phyloP scores from a whole-genome alignment of 2,888 invertebrate genomes.

The Malthinus flaveolus region DNA sequence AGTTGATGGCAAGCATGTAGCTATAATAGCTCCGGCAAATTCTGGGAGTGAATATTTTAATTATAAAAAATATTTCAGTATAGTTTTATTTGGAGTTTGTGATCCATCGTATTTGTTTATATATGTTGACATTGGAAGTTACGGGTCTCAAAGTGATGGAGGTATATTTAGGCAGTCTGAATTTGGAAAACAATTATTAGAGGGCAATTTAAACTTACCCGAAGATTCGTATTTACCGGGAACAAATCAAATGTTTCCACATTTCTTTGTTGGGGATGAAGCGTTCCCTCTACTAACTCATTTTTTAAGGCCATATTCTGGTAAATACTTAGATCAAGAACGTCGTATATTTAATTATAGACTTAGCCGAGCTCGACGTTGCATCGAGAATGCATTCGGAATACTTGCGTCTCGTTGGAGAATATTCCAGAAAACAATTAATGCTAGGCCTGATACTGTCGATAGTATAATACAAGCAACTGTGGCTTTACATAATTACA shows the following conservation, averaged over 20 bases:
- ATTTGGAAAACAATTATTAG: conserved; percentile 27
- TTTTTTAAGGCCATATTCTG: conserved; percentile 32
- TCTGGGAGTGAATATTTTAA: conserved; percentile 41
- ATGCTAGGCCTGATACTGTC: neutral
- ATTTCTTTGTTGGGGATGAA: conserved; percentile 41
- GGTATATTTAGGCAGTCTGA: conserved; percentile 34
- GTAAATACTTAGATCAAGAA: conserved; percentile 25
- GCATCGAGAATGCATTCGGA: neutral
- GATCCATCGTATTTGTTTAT: conserved; percentile 42
- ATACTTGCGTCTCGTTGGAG: neutral
- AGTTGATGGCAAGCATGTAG: conserved; percentile 42
- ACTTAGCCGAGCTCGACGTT: neutral
- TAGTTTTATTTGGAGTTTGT: conserved; percentile 35
- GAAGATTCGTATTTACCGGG: conserved; percentile 33
- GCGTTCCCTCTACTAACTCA: conserved; percentile 36
- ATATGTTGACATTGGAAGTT: conserved; percentile 41
- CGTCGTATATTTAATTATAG: neutral
- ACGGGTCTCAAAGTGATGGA: conserved; percentile 43
- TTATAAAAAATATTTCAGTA: conserved; percentile 37
- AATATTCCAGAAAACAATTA: neutral
- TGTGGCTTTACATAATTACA: neutral
- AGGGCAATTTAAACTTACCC: conserved; percentile 33
- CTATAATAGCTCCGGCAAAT: conserved; percentile 37
- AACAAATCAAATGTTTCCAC: conserved; percentile 32
- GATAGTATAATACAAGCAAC: neutral